Conservation (phyloP, 2,797 vertebrate genomes). For the Oreochromis grahami region DNA sequence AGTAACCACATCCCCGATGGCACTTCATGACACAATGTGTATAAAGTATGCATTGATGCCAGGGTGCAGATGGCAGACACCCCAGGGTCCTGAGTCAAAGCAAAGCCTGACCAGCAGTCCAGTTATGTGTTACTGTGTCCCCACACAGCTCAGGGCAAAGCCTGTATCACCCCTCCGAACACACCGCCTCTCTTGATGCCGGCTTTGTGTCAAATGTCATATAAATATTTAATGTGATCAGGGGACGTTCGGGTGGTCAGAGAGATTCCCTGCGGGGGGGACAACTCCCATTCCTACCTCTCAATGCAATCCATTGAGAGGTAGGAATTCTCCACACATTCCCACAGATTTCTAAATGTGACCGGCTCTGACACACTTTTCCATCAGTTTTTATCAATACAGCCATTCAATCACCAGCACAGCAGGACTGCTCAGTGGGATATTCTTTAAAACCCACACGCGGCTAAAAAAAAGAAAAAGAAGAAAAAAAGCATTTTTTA, state of each 20-base stretch:
- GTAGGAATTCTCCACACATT: not conserved
- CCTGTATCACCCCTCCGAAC: not conserved
- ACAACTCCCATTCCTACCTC: conserved; percentile 12
- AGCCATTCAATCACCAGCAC: conserved; percentile 45
- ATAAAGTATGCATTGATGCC: conserved; percentile 24
- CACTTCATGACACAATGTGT: conserved; percentile 20
- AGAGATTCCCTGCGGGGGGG: not conserved
- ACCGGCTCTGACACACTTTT: not conserved
- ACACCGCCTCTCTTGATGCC: not conserved
- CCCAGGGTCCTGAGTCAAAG: conserved; percentile 34
- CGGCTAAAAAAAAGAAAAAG: not conserved
- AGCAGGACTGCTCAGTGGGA: conserved; percentile 20
- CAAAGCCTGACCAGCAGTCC: conserved; percentile 6
- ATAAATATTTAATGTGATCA: conserved; percentile 63
- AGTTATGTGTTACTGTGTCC: conserved; percentile 15
- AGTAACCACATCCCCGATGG: not conserved
- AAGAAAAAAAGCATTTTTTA: not conserved
- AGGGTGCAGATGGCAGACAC: conserved; percentile 62
- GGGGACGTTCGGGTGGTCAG: conserved; percentile 20
- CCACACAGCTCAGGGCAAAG: conserved; percentile 34
- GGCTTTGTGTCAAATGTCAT: conserved; percentile 47
- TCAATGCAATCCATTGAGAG: conserved; percentile 30
- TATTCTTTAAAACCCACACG: not conserved
- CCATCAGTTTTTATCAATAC: conserved; percentile 41
- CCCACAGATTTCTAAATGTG: conserved; percentile 17